Conservation (phyloP, 2,797 vertebrate species). For the Miichthys miiuy region DNA sequence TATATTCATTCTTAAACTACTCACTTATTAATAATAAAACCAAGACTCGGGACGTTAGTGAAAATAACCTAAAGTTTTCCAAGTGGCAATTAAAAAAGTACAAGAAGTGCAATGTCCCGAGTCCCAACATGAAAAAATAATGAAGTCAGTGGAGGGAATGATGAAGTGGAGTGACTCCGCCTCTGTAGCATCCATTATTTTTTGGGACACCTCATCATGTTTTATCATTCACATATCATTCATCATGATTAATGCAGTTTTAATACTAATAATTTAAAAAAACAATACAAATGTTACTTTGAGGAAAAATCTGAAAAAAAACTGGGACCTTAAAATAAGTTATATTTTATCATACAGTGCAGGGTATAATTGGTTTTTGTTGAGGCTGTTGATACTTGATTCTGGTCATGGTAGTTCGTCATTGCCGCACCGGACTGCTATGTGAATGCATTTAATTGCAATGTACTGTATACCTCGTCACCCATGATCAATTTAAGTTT, state of each 20-base stretch:
- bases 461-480: too few relatives aligned
- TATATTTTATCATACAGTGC: not conserved
- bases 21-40: not conserved
- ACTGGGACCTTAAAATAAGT: not conserved
- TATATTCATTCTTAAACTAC: not conserved
- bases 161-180: conserved; percentile 44
- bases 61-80: conserved; percentile 21
- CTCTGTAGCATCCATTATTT: conserved; percentile 45
- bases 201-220: conserved; percentile 32
- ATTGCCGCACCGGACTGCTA: not conserved
- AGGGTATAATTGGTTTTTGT: not conserved
- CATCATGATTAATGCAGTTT: conserved; percentile 22
- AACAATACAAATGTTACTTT: conserved; percentile 10
- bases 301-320: not conserved
- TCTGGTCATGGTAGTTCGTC: not conserved
- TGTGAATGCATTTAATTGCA: not conserved
- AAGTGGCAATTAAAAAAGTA: conserved; percentile 23
- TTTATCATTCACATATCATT: conserved; percentile 20
- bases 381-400: not conserved
- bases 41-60: not conserved
- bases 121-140: conserved; percentile 41
- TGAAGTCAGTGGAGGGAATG: conserved; percentile 59
- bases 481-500: not conserved
- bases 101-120: conserved; percentile 34
- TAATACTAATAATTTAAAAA: conserved; percentile 17